Base-by-base conservation (phyloP, 2,797 vertebrate species). In the Orestias chungarensis region DNA sequence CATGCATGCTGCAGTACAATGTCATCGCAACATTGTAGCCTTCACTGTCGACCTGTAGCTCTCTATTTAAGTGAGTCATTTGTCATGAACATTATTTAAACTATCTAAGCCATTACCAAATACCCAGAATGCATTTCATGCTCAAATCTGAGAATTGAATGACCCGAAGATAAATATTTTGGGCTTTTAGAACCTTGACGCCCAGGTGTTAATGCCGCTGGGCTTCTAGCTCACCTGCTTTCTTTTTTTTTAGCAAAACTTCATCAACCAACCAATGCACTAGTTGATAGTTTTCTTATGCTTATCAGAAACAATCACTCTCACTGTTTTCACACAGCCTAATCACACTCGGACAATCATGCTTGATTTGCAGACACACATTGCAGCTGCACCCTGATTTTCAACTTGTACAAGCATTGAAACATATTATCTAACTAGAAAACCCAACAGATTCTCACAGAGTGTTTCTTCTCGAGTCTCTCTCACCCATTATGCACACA, bases 41-140 rank as follows among this genome's bases (percentile, higher is more conserved):
- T 54, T 85, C 43, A 76, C 80, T 85, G 85, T 67, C 84, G 73
- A 86, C 87, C 82, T 52, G 3, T 68, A 68, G 69, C 76, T 78
- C 59, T 71, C 50, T 52, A 40, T 80, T 66, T 75, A 18, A 31
- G 15, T 20, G 54, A 71, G 81, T 73, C 69, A 44, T 82, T 71
- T 59, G 72, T 76, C 57, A 46, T 47, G 73, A 47, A 70, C 78
- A 76, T 74, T 44, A 14, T 52, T 73, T 74, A 73, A 81, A 79
- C 76, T 71, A 10, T 59, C 73, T 71, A 73, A 68, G 40, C 50
- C 31, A 17, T 64, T 72, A 68, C 64, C 57, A 81, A 75, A 84
- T 85, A 57, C 78, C 78, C 83, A 6, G 65, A 54, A 75, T 31
- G 70, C 79, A 76, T 71, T 78, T 75, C 84, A 84, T 83, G 43